Evolutionary conservation across 2,888 invertebrate species (phyloP).

Genomic region (Thymelicus sylvestris): DNA sequence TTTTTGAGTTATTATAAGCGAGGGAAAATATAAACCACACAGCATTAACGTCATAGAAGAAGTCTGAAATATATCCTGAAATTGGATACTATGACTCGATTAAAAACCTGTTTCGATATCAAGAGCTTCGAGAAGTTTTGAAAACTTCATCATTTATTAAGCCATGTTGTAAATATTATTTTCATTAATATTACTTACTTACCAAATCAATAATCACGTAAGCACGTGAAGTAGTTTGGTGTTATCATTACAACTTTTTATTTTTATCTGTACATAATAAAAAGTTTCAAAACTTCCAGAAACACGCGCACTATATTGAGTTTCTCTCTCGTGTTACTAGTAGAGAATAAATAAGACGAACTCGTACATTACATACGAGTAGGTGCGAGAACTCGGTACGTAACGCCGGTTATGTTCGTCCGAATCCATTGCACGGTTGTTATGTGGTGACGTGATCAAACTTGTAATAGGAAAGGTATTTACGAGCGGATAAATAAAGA

Average conservation of each 20-base stretch:
- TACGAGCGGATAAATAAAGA: constrained; percentile 26
- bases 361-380: background rate
- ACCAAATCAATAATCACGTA: no score
- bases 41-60: background rate
- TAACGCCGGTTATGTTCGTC: constrained; percentile 25
- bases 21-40: no score
- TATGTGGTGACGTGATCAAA: constrained; percentile 26
- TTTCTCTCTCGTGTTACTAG: background rate
- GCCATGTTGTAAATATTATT: no score
- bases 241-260: background rate
- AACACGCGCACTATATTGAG: background rate
- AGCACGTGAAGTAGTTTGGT: background rate
- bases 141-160: no score
- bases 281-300: constrained; percentile 1
- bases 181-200: no score
- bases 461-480: constrained; percentile 21
- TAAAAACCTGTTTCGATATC: no score
- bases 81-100: no score
- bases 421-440: constrained; percentile 31
- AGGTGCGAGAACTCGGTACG: constrained; percentile 7
- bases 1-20: background rate
- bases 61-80: background rate
- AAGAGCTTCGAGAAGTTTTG: no score
- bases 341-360: background rate
- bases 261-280: background rate